Evolutionary conservation across 2,888 invertebrate species (phyloP).

Genomic region (Pseudanteris insignis): DNA sequence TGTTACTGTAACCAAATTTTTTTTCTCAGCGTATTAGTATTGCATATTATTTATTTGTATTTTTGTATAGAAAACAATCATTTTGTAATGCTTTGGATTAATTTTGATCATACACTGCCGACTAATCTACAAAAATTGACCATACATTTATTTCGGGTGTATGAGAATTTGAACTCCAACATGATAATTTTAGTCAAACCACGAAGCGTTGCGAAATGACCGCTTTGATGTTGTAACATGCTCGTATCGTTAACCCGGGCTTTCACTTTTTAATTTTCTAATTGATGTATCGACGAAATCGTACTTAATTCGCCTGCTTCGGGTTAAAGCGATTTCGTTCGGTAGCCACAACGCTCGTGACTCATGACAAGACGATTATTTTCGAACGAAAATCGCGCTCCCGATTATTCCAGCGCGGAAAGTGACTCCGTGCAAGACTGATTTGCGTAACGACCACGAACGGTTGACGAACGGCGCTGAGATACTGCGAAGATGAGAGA

Average conservation of each 20-base stretch:
- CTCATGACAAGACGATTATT: slow-evolving; percentile 45
- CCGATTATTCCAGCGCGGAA: slow-evolving; percentile 41
- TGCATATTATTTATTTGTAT: no score
- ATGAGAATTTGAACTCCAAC: not conserved
- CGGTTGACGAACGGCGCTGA: slow-evolving; percentile 43
- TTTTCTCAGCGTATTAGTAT: no score
- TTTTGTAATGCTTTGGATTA: no score
- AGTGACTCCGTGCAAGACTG: slow-evolving; percentile 44
- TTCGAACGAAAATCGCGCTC: slow-evolving; percentile 39
- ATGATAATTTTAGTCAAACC: slow-evolving; percentile 1
- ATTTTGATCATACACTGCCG: not conserved
- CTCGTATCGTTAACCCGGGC: slow-evolving; percentile 28
- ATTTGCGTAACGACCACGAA: slow-evolving; percentile 49
- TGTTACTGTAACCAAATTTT: no score
- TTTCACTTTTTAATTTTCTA: slow-evolving; percentile 46
- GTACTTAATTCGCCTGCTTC: slow-evolving; percentile 23
- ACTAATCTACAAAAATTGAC: not conserved
- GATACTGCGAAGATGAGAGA: slow-evolving; percentile 47
- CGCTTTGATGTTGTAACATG: slow-evolving; percentile 25
- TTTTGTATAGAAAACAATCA: no score
- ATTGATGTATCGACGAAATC: slow-evolving; percentile 46
- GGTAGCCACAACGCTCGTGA: slow-evolving; percentile 28
- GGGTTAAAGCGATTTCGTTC: slow-evolving; percentile 30
- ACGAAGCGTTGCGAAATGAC: slow-evolving; percentile 6
- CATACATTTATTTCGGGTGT: no score